Base-by-base conservation (phyloP, 2,113 vertebrate species). In the Calidris pygmaea region DNA sequence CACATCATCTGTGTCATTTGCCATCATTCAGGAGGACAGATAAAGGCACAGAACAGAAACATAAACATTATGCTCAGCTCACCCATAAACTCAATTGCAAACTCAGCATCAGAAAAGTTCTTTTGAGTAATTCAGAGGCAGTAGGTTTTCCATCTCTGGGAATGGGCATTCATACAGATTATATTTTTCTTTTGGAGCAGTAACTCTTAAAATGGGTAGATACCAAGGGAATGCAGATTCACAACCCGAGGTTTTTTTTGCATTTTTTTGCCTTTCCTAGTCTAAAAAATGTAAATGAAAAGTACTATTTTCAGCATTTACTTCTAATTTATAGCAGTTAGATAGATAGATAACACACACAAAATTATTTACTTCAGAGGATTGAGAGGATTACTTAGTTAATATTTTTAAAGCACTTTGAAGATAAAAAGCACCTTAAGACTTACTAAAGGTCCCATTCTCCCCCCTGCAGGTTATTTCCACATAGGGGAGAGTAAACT, bases 381-480 rank as follows among this genome's bases (percentile, higher is more conserved):
- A 90, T 29, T 95, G 85, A 88, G 89, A 66, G 85, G 90, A 95
- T 97, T 97, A 97, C 93, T 96, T 85, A 95, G 90, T 85, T 95
- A 92, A 94, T 90, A 92, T 94, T 96, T 96, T 92, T 87, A 94
- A 96, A 95, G 48, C 76, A 66, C 90, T 97, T 97, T 96, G 96
- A 97, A 96, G 92, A 97, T 94, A 90, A 97, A 97, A 96, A 94
- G 85, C 67, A 56, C 56, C 90, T 87, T 93, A 96, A 94, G 94
- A 82, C 79, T 96, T 95, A 94, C 66, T 96, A 94, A 95, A 96
- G 94, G 90, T 85, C 84, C 62, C 74, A 78, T 95, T 92, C 82
- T 96, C 88, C 87, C 91, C 79, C 93, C 93, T 96, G 89, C 90
- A 96, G 95, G 93, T 93, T 94, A 94, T 95, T 97, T 94, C 92